These are phyloP conservation scores for Ferdinandea cuprea DNA, from an alignment of 2,888 invertebrate genomes.

Conservation along the genomic window DNA sequence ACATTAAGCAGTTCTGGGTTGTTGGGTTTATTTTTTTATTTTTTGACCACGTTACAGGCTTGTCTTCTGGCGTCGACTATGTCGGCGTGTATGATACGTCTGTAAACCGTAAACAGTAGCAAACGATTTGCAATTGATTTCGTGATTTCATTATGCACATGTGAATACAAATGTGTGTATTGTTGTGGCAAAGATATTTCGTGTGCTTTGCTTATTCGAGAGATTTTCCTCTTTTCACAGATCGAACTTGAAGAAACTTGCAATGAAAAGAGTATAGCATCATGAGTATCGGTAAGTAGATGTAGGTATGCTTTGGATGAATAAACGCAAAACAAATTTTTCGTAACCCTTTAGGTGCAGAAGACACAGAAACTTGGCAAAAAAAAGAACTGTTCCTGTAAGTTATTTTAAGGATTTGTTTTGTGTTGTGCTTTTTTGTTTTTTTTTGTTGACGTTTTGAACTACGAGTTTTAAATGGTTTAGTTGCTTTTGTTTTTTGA, in stretches of 20 bases:
- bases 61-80: slow-evolving; percentile 34
- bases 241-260: slow-evolving; percentile 54
- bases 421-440: too few species aligned
- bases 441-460: not conserved
- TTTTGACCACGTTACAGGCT: slow-evolving; percentile 36
- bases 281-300: slow-evolving; percentile 1
- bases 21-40: slow-evolving; percentile 3
- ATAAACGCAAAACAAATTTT: slow-evolving; percentile 66
- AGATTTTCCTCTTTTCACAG: slow-evolving; percentile 29
- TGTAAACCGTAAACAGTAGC: slow-evolving; percentile 71
- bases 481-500: too few species aligned
- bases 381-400: slow-evolving; percentile 14
- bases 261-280: slow-evolving; percentile 7
- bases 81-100: slow-evolving; percentile 63
- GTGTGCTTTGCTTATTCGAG: slow-evolving; percentile 49
- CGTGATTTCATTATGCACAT: slow-evolving; percentile 74
- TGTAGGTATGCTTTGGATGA: slow-evolving; percentile 18
- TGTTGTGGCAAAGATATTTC: slow-evolving; percentile 43
- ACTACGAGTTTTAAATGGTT: not conserved
- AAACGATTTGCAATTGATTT: slow-evolving; percentile 75
- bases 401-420: slow-evolving; percentile 53
- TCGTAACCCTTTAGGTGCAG: slow-evolving; percentile 44
- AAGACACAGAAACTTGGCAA: slow-evolving; percentile 11
- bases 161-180: slow-evolving; percentile 54
- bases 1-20: slow-evolving; percentile 41